Conservation (phyloP, 37 sponge, comb jelly and placozoan species). For the Spongilla lacustris region DNA sequence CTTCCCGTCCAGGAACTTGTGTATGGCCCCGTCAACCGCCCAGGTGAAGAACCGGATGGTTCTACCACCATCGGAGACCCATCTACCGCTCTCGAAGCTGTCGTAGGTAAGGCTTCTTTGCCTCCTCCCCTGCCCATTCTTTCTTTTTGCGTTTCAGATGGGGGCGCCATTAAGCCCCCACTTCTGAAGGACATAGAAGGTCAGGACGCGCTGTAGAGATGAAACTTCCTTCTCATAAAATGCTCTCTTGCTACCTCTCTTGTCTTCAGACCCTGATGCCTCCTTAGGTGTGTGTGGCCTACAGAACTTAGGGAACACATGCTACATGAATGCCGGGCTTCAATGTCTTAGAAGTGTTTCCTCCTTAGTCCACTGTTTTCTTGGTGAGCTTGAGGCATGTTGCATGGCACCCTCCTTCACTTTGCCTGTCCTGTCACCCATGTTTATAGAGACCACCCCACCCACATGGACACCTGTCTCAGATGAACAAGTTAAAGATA, state of each 20-base stretch:
- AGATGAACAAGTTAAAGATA: background rate
- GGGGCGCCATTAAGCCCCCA: background rate
- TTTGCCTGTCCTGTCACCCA: background rate
- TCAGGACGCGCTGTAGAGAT: background rate
- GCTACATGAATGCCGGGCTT: conserved; percentile 76
- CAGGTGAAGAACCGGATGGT: background rate
- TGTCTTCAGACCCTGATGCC: conserved; percentile 13
- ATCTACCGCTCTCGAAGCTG: background rate
- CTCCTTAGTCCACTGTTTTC: conserved; percentile 11
- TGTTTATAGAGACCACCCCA: background rate
- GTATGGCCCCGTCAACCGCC: background rate
- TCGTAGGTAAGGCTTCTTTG: background rate
- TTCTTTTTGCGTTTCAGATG: background rate
- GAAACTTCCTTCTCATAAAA: background rate
- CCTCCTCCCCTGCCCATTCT: background rate
- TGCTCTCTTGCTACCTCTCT: background rate
- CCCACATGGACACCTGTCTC: background rate
- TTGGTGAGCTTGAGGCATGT: conserved; percentile 16
- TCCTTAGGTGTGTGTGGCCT: conserved; percentile 63
- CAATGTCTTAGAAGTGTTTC: conserved; percentile 41
- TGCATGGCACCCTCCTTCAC: background rate
- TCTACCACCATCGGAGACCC: background rate
- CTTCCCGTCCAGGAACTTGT: background rate
- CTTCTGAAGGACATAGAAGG: background rate
- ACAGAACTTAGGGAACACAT: conserved; percentile 63